Conservation (phyloP, 2,113 vertebrate species). For the Nibea albiflora region DNA sequence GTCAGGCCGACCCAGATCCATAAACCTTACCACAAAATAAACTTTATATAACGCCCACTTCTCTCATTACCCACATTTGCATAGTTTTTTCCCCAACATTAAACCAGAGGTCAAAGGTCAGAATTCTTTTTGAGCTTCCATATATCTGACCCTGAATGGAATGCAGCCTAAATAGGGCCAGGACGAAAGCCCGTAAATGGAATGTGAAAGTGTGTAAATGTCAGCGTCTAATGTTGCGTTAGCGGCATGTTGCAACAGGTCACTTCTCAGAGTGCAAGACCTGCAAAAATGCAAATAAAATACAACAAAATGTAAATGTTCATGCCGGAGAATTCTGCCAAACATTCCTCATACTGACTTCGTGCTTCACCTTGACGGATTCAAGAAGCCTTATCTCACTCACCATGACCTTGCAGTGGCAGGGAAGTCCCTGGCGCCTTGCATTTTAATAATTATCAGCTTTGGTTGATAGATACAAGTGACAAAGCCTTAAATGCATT, state of each 20-base stretch:
- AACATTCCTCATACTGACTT: constrained; percentile 5
- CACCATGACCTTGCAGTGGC: constrained; percentile 49
- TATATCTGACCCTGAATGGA: constrained; percentile 19
- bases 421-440: constrained; percentile 58
- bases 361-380: constrained; percentile 53
- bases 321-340: constrained; percentile 16
- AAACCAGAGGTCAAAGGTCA: constrained; percentile 13
- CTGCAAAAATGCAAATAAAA: constrained; percentile 15
- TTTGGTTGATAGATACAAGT: constrained; percentile 68
- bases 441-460: constrained; percentile 70
- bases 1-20: not conserved
- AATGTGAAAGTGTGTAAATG: not conserved
- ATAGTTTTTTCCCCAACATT: not conserved
- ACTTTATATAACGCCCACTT: not conserved
- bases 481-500: constrained; percentile 73
- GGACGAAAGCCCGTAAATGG: not conserved
- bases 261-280: constrained; percentile 1
- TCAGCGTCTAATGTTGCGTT: not conserved
- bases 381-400: constrained; percentile 42
- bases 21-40: constrained; percentile 13
- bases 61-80: not conserved
- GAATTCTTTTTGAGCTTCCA: constrained; percentile 1
- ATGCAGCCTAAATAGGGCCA: constrained; percentile 3
- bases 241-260: constrained; percentile 6
- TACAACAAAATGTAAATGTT: not conserved